Evolutionary conservation across 2,888 invertebrate genomes (phyloP).

Genomic region (Galerucella nymphaeae): DNA sequence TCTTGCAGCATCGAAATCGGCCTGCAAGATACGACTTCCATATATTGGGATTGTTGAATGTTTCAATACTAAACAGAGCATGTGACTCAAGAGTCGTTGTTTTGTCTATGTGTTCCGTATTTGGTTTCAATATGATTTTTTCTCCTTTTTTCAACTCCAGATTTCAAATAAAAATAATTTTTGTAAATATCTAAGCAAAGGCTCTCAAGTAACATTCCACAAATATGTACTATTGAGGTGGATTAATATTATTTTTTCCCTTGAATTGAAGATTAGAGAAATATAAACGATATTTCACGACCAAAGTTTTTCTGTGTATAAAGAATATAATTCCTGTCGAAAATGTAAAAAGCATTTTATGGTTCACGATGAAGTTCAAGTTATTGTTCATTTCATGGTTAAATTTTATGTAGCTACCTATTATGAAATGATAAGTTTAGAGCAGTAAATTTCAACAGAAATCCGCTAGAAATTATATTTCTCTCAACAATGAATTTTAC

Average conservation of each 20-base stretch:
- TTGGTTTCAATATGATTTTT: no score
- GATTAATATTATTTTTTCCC: not conserved
- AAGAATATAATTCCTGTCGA: constrained; percentile 1
- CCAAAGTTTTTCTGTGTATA: not conserved
- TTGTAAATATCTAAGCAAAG: not conserved
- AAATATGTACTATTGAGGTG: not conserved
- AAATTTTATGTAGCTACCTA: constrained; percentile 14
- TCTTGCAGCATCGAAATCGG: no score
- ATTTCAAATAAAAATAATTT: not conserved
- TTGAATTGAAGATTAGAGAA: constrained; percentile 6
- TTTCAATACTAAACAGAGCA: no score
- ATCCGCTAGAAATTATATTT: not conserved
- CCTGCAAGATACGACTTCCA: no score
- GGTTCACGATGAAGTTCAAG: constrained; percentile 14
- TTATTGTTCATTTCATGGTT: constrained; percentile 21
- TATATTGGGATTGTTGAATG: no score
- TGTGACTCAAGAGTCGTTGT: no score
- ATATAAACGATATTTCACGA: not conserved
- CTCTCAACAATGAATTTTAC: not conserved
- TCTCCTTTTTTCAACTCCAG: not conserved
- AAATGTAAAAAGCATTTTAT: constrained; percentile 25
- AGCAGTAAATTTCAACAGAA: constrained; percentile 10
- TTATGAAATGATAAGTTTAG: constrained; percentile 21
- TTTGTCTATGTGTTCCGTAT: no score
- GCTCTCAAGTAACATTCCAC: not conserved